Conservation (phyloP, 2,113 vertebrate species). For the Phasianus colchicus region DNA sequence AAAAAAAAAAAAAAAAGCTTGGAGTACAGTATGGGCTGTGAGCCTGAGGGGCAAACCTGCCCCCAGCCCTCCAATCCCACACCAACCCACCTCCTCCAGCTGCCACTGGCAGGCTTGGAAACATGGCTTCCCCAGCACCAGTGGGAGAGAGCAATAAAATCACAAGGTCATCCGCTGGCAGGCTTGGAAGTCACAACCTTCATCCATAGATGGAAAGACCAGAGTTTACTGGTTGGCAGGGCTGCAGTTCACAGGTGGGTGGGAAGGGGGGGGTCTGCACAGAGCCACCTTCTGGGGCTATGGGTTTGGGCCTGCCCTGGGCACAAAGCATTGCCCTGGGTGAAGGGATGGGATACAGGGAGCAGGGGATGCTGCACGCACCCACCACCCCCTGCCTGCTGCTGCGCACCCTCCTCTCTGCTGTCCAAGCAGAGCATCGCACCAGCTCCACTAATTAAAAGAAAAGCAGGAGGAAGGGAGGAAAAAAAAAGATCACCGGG, state of each 20-base stretch:
- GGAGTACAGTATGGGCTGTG: accelerated
- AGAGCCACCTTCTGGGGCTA: not conserved
- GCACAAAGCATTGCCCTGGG: not conserved
- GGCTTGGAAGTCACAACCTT: accelerated
- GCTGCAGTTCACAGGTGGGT: accelerated
- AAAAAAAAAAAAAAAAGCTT: not conserved
- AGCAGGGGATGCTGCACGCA: not conserved
- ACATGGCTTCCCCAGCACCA: not conserved
- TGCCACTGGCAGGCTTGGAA: not conserved
- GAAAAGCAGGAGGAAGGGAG: not conserved
- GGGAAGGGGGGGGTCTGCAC: too few species aligned
- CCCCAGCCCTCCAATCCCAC: not conserved
- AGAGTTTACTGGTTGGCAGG: accelerated
- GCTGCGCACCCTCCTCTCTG: accelerated
- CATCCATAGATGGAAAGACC: accelerated
- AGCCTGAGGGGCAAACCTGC: not conserved
- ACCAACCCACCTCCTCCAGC: accelerated
- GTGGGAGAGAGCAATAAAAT: accelerated
- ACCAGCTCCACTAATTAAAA: not conserved
- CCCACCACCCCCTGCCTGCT: not conserved
- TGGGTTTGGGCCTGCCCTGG: too few species aligned
- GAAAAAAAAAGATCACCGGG: not conserved
- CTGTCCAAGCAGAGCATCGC: not conserved
- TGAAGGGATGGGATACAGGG: not conserved
- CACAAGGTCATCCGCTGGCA: accelerated